These are phyloP conservation scores for Gymnocypris eckloni DNA, from an alignment of 2,797 vertebrate genomes.

Conservation along the genomic window DNA sequence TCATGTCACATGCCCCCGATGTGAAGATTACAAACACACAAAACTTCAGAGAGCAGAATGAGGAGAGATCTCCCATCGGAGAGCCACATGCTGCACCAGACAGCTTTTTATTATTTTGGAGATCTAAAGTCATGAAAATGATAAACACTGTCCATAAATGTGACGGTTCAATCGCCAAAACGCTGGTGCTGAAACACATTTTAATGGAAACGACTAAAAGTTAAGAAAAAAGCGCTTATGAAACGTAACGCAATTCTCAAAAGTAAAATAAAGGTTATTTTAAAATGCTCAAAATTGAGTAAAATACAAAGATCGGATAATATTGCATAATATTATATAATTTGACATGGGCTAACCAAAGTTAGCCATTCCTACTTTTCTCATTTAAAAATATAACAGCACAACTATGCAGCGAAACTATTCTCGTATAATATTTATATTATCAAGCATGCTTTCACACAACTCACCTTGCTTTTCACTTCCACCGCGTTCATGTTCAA, in stretches of 20 bases:
- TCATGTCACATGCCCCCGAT: background rate
- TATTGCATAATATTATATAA: background rate
- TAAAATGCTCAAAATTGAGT: background rate
- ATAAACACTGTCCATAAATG: background rate
- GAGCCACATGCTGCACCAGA: conserved; percentile 34
- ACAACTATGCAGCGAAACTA: conserved; percentile 6
- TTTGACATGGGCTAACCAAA: conserved; percentile 7
- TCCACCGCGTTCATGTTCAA: conserved; percentile 89
- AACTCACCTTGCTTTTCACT: conserved; percentile 96
- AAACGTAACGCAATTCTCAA: background rate
- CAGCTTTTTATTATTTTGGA: background rate
- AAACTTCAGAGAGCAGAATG: background rate
- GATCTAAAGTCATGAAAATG: background rate
- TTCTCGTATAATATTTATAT: background rate
- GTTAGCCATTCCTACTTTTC: background rate
- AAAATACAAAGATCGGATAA: background rate
- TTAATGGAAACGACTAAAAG: background rate
- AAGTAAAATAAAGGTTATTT: background rate
- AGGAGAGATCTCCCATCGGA: conserved; percentile 7
- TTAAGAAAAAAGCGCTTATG: background rate
- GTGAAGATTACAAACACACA: background rate
- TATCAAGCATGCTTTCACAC: background rate
- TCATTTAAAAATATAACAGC: background rate
- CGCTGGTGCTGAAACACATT: background rate
- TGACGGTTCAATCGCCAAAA: conserved; percentile 20